Evolutionary conservation across 2,888 invertebrate species (phyloP).

Genomic region (Apodemia duryi): DNA sequence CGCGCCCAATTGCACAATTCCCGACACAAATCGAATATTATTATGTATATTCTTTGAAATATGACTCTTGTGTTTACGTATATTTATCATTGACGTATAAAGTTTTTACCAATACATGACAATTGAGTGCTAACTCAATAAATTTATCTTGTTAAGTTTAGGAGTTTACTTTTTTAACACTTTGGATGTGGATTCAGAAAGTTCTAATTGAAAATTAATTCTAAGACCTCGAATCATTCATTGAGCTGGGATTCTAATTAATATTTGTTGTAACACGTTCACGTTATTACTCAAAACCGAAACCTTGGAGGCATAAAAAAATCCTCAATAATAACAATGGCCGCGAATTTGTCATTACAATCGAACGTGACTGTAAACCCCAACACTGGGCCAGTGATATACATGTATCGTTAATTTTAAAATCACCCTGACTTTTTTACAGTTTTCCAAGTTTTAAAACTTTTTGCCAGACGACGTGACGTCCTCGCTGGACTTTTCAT

Average conservation of each 20-base stretch:
- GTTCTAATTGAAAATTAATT: slow-evolving; percentile 39
- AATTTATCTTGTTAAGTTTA: too few relatives aligned
- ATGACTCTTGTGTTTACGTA: too few relatives aligned
- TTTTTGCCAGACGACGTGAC: slow-evolving; percentile 60
- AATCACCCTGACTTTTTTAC: slow-evolving; percentile 64
- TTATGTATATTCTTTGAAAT: slow-evolving; percentile 18
- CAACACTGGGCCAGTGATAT: slow-evolving; percentile 50
- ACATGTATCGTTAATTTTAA: slow-evolving; percentile 63
- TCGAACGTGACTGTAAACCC: slow-evolving; percentile 65
- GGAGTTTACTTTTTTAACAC: too few relatives aligned
- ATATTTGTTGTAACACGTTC: slow-evolving; percentile 50
- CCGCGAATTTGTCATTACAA: slow-evolving; percentile 68
- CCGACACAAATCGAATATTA: slow-evolving; percentile 24
- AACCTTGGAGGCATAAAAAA: slow-evolving; percentile 63
- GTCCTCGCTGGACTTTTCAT: slow-evolving; percentile 44
- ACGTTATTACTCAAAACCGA: slow-evolving; percentile 66
- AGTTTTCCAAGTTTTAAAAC: slow-evolving; percentile 46
- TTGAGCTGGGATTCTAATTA: slow-evolving; percentile 25
- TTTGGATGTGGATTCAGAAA: too few relatives aligned
- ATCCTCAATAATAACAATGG: slow-evolving; percentile 62
- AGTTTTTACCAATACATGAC: too few relatives aligned
- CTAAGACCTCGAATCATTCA: slow-evolving; percentile 13
- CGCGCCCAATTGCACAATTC: slow-evolving; percentile 29
- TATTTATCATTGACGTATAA: too few relatives aligned
- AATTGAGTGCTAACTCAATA: too few relatives aligned